phyloP scores from a whole-genome alignment of 2,797 vertebrate genomes.

The Phrynocephalus forsythii region DNA sequence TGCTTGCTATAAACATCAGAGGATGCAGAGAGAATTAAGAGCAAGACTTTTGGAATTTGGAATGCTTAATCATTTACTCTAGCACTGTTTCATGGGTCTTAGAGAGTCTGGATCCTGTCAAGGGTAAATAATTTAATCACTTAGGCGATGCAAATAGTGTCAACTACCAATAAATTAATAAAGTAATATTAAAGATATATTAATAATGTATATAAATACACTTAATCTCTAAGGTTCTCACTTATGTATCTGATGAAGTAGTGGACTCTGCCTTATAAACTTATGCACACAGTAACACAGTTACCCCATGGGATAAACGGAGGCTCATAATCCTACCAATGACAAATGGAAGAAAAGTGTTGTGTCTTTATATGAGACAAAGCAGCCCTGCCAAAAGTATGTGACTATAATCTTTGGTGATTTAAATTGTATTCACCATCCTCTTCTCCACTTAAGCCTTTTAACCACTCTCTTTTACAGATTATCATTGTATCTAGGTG shows the following conservation, averaged over 20 bases:
- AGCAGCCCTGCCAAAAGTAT: neutral
- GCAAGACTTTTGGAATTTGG: neutral
- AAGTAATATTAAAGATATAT: neutral
- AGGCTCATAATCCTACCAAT: constrained; percentile 9
- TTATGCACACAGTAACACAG: neutral
- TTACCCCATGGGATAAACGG: neutral
- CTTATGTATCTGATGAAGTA: neutral
- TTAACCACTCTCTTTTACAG: constrained; percentile 1
- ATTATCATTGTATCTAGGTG: neutral
- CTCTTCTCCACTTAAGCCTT: neutral
- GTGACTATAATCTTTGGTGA: neutral
- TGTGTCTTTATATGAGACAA: constrained; percentile 5
- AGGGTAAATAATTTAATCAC: neutral
- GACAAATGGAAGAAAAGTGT: neutral
- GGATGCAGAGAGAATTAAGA: neutral
- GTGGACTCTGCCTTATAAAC: neutral
- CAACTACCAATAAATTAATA: neutral
- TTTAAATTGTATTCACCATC: constrained; percentile 10
- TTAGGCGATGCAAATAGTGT: neutral
- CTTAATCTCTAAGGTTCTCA: neutral
- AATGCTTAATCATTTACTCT: neutral
- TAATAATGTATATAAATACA: neutral
- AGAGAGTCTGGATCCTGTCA: neutral
- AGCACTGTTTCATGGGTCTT: neutral
- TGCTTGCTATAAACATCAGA: neutral